Base-by-base conservation (phyloP, 2,113 vertebrate genomes). In the Ivindomyrus marchei region DNA sequence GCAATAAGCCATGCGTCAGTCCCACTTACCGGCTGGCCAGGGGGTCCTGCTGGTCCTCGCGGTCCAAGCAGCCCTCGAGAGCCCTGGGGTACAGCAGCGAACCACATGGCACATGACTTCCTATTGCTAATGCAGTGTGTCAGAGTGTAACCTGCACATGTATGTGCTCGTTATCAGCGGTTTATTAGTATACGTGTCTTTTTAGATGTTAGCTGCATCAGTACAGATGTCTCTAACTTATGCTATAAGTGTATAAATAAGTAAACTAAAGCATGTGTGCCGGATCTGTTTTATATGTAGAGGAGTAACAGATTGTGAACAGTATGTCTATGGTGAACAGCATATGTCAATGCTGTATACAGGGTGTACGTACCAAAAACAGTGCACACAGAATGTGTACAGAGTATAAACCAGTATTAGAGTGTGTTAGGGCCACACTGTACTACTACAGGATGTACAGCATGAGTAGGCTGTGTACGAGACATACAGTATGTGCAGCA, bases 31-130 rank as follows among this genome's bases (percentile, higher is more conserved):
- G 90, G 95, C 77, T 95, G 96, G 87, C 97, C 98, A 2, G 94
- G 94, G 88, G 95, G 90, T 0, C 97, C 97, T 0, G 96, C 93
- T 70, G 96, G 89, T 50, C 98, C 98, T 49, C 97, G 94, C 0
- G 97, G 94, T 46, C 98, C 98, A 0, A 96, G 93, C 88, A 97
- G 94, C 92, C 98, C 98, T 91, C 98, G 94, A 10, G 92, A 1
- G 11, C 97, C 97, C 97, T 98, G 92, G 70, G 94, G 92, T 46
- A 4, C 21, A 90, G 53, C 36, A 88, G 8, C 89, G 92, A 47
- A 93, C 92, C 70, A 91, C 91, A 93, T 88, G 94, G 91, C 49
- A 91, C 42, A 70, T 89, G 15, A 80, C 6, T 19, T 39, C 13
- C 15, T 42, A 19, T 17, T 17, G n/a, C 31, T 80, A 80, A 42